Conservation (phyloP, 2,888 invertebrate genomes). For the Ferdinandea cuprea region DNA sequence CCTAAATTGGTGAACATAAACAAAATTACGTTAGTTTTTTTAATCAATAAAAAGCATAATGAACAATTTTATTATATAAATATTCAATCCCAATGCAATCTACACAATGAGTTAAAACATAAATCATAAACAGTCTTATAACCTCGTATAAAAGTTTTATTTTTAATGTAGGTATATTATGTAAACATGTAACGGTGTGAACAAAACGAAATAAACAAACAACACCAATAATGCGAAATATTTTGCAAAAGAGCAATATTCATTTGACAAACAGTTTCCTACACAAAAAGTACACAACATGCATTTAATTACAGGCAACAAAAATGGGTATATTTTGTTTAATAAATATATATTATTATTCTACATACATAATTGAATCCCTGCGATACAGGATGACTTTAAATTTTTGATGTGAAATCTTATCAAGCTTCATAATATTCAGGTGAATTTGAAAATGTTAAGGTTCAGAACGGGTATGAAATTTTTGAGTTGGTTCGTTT, state of each 20-base stretch:
- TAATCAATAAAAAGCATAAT: not conserved
- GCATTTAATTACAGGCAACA: slow-evolving; percentile 16
- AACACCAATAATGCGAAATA: slow-evolving; percentile 8
- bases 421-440: slow-evolving; percentile 44
- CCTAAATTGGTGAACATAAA: slow-evolving; percentile 84
- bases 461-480: slow-evolving; percentile 14
- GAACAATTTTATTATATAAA: not conserved
- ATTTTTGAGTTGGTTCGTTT: slow-evolving; percentile 41
- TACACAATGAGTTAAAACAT: slow-evolving; percentile 45
- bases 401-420: slow-evolving; percentile 60
- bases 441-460: slow-evolving; percentile 33
- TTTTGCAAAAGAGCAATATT: slow-evolving; percentile 2
- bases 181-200: slow-evolving; percentile 11
- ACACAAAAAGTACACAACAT: slow-evolving; percentile 31
- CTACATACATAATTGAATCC: slow-evolving; percentile 62
- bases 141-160: slow-evolving; percentile 1
- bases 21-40: slow-evolving; percentile 35
- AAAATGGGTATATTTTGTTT: slow-evolving; percentile 17
- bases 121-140: slow-evolving; percentile 8
- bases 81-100: slow-evolving; percentile 51
- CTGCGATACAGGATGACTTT: slow-evolving; percentile 60
- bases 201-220: not conserved
- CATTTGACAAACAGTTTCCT: not conserved
- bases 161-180: not conserved
- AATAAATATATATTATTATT: slow-evolving; percentile 23